Conservation (phyloP, 1,140 invertebrate genomes). For the Drosophila repleta region DNA sequence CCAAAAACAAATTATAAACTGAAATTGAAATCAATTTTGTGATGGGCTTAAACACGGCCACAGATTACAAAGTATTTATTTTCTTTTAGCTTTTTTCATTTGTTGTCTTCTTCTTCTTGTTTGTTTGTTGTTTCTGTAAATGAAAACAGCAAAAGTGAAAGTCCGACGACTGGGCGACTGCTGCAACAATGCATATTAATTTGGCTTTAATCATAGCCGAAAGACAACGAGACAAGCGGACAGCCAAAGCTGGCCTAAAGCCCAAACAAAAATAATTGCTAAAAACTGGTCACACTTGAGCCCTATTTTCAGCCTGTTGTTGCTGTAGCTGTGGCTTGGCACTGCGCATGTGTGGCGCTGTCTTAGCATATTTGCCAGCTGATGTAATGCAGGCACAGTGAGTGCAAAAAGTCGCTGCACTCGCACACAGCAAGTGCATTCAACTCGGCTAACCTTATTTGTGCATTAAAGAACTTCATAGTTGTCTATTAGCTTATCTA, state of each 20-base stretch:
- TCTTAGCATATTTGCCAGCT: slow-evolving; percentile 58
- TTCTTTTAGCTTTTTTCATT: slow-evolving; percentile 32
- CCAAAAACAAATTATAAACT: slow-evolving; percentile 21
- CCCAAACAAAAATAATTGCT: slow-evolving; percentile 38
- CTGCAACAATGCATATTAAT: slow-evolving; percentile 81
- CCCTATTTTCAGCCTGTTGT: slow-evolving; percentile 30
- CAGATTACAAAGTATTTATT: slow-evolving; percentile 49
- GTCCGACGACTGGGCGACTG: slow-evolving; percentile 71
- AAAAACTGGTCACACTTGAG: slow-evolving; percentile 42
- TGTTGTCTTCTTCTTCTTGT: slow-evolving; percentile 28
- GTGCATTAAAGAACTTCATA: slow-evolving; percentile 7
- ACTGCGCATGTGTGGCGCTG: slow-evolving; percentile 50
- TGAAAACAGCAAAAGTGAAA: slow-evolving; percentile 79
- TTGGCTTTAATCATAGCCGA: slow-evolving; percentile 32
- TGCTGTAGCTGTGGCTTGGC: background rate
- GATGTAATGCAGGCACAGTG: slow-evolving; percentile 59
- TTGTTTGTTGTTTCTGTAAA: slow-evolving; percentile 30
- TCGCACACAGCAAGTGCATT: slow-evolving; percentile 17
- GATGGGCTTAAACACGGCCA: slow-evolving; percentile 5
- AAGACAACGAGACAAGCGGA: slow-evolving; percentile 6
- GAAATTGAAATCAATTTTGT: slow-evolving; percentile 47
- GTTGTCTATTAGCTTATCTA: slow-evolving; percentile 10
- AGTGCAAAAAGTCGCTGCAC: slow-evolving; percentile 35
- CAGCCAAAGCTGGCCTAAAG: slow-evolving; percentile 17
- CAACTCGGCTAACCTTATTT: slow-evolving; percentile 1